Percentiles rank a stretch among this genome's conserved stretches.
These are phyloP conservation scores for Itoplectis maculator DNA, from an alignment of 2,888 invertebrate genomes.

Conservation along the genomic window DNA sequence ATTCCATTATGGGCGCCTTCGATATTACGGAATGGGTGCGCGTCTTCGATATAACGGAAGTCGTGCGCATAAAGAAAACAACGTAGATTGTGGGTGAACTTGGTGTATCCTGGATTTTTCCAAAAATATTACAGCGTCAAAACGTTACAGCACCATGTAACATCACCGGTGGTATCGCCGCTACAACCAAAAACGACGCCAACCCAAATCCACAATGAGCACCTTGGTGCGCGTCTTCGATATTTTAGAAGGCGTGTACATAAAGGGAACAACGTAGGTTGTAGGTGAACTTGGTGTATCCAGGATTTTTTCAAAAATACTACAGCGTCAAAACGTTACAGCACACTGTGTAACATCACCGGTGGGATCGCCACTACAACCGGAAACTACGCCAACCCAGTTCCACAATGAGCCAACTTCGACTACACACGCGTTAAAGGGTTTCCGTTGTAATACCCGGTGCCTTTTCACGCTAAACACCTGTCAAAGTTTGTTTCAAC, in stretches of 20 bases:
- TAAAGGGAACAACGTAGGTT: background rate
- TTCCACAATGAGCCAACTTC: background rate
- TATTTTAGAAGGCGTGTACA: background rate
- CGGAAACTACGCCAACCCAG: too few relatives aligned
- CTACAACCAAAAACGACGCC: background rate
- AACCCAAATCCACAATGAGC: background rate
- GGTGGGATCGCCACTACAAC: too few relatives aligned
- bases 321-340: too few relatives aligned
- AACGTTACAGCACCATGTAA: too few relatives aligned
- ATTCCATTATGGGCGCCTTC: background rate
- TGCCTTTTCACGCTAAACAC: background rate
- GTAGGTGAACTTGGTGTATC: background rate
- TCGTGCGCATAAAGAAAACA: background rate
- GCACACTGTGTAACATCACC: too few relatives aligned
- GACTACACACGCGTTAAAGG: background rate
- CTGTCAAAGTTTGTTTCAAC: background rate
- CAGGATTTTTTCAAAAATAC: too few relatives aligned
- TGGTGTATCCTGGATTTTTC: background rate
- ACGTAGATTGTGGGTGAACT: background rate
- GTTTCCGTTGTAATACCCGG: background rate
- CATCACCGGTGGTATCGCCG: background rate
- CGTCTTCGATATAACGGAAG: background rate
- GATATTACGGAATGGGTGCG: too few relatives aligned
- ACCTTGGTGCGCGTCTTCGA: background rate
- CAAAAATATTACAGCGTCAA: too few relatives aligned